A percentile compares a stretch with the other conserved stretches of the same genome.
Evolutionary conservation across 2,888 invertebrate genomes (phyloP).

Genomic region (Drosophila tanythrix): DNA sequence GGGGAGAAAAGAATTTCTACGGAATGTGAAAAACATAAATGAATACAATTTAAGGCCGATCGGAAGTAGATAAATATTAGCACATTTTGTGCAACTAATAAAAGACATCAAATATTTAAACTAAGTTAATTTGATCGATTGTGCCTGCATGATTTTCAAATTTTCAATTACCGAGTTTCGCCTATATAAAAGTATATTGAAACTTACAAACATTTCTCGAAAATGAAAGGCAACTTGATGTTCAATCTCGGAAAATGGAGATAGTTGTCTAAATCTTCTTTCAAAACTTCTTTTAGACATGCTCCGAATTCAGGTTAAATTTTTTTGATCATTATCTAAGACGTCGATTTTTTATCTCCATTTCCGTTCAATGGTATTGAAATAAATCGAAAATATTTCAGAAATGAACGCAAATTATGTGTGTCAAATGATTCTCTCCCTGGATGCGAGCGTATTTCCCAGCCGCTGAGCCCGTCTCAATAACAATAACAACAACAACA

Average conservation of each 20-base stretch:
- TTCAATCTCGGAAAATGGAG: neutral
- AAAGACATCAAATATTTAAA: too few relatives aligned
- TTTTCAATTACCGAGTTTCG: too few relatives aligned
- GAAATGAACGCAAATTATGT: neutral
- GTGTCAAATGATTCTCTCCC: neutral
- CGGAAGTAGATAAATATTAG: neutral
- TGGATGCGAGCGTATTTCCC: neutral
- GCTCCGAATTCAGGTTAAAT: neutral
- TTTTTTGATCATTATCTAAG: neutral
- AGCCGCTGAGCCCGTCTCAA: constrained; percentile 2
- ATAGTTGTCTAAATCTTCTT: neutral
- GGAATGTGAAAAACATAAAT: neutral
- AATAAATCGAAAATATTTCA: constrained; percentile 28
- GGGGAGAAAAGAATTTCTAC: neutral
- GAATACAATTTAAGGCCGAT: neutral
- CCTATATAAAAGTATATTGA: too few relatives aligned
- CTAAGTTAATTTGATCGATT: too few relatives aligned
- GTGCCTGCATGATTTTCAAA: neutral
- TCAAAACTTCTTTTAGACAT: too few relatives aligned
- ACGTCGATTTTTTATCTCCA: constrained; percentile 1
- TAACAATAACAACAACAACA: constrained; percentile 5
- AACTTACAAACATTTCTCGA: neutral
- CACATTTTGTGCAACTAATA: too few relatives aligned
- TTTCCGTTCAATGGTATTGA: constrained; percentile 47
- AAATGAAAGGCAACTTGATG: neutral